Conservation (phyloP, 2,888 invertebrate genomes). For the Cordilura impudica region DNA sequence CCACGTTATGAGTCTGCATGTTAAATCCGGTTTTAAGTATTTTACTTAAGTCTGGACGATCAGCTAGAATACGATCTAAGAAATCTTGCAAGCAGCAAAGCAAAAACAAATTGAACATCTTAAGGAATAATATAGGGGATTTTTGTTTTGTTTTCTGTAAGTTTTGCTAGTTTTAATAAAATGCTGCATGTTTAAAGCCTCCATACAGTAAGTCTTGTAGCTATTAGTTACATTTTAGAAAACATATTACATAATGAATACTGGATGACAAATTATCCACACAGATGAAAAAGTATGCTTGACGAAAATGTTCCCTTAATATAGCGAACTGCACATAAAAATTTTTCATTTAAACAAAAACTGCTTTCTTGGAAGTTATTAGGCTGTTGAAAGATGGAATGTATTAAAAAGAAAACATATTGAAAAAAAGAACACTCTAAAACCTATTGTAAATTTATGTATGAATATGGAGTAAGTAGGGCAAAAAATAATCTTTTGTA, state of each 20-base stretch:
- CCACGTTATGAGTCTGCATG: background rate
- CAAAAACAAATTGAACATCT: background rate
- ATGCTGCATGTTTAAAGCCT: background rate
- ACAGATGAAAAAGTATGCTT: background rate
- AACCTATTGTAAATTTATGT: conserved; percentile 19
- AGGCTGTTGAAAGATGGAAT: too few relatives aligned
- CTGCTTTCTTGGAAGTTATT: too few relatives aligned
- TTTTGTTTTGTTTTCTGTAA: background rate
- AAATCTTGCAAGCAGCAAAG: background rate
- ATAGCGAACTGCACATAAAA: too few relatives aligned
- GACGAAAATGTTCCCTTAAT: too few relatives aligned
- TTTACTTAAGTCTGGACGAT: background rate
- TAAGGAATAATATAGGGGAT: background rate
- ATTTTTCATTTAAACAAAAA: too few relatives aligned
- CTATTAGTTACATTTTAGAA: background rate
- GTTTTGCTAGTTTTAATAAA: background rate
- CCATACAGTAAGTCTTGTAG: background rate
- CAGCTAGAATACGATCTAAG: background rate
- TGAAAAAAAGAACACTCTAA: too few relatives aligned
- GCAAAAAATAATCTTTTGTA: background rate
- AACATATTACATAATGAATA: background rate
- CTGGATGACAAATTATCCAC: background rate
- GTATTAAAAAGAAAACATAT: too few relatives aligned
- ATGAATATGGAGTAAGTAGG: background rate
- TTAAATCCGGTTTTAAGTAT: background rate